These are phyloP conservation scores for Labeo rohita DNA, from an alignment of 2,113 vertebrate species.

Conservation along the genomic window DNA sequence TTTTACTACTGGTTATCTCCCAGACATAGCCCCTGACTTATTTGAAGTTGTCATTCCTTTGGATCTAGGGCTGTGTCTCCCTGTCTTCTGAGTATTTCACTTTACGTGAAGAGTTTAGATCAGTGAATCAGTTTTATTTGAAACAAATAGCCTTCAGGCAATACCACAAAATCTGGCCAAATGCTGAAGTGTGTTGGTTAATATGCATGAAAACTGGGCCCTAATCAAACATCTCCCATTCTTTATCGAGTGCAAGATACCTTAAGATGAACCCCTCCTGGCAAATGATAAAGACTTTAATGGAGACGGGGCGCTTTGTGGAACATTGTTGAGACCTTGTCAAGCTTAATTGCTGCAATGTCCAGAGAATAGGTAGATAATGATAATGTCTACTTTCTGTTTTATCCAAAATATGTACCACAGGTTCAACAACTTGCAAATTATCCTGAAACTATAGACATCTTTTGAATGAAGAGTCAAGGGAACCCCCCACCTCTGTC, in stretches of 20 bases:
- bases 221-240: conserved; percentile 44
- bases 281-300: background rate
- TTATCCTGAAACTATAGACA: background rate
- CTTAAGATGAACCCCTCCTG: conserved; percentile 47
- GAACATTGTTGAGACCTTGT: background rate
- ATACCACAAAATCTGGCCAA: conserved; percentile 13
- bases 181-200: conserved; percentile 26
- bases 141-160: conserved; percentile 13
- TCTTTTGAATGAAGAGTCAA: background rate
- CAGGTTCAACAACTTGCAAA: background rate
- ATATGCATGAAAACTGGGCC: conserved; percentile 28
- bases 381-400: background rate
- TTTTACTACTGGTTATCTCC: conserved; percentile 50
- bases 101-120: conserved; percentile 32
- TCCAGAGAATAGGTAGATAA: background rate
- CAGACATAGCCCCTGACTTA: conserved; percentile 44
- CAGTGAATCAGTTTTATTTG: background rate
- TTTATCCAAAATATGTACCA: background rate
- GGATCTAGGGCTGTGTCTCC: conserved; percentile 10
- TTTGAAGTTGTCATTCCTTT: conserved; percentile 44
- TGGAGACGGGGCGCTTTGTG: background rate
- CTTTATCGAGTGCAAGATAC: conserved; percentile 46
- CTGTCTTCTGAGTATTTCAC: conserved; percentile 56
- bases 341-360: background rate
- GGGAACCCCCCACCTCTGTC: background rate